Conservation (phyloP, 2,888 invertebrate species). For the Noctuana brunneofusca region DNA sequence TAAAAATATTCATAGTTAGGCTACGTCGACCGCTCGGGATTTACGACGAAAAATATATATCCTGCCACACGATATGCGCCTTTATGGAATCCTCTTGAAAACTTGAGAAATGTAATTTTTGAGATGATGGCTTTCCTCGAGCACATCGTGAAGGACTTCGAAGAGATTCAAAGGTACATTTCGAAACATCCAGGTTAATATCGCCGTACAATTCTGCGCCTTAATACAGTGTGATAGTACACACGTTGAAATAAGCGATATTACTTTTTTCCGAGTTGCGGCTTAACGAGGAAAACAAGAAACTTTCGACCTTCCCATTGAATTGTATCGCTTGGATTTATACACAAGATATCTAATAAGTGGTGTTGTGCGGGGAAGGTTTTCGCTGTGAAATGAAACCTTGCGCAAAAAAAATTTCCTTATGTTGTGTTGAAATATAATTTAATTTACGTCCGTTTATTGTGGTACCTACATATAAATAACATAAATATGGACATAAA, state of each 20-base stretch:
- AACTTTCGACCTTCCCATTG: conserved; percentile 59
- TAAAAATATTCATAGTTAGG: conserved; percentile 24
- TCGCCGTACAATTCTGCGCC: conserved; percentile 50
- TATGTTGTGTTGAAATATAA: not conserved
- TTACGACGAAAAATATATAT: conserved; percentile 25
- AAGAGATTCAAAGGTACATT: conserved; percentile 45
- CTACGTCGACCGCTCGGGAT: conserved; percentile 17
- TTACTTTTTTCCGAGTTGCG: conserved; percentile 54
- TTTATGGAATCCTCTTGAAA: conserved; percentile 48
- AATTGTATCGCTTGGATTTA: conserved; percentile 47
- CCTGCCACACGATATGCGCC: conserved; percentile 33
- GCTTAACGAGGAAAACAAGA: conserved; percentile 65
- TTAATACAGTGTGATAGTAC: conserved; percentile 51
- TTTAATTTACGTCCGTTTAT: too few species aligned
- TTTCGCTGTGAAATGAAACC: not conserved
- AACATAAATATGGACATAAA: too few species aligned
- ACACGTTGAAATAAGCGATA: conserved; percentile 46
- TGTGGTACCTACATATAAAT: too few species aligned
- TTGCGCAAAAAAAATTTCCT: not conserved
- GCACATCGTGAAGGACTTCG: conserved; percentile 56
- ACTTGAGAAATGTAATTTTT: conserved; percentile 53
- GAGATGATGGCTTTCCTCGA: conserved; percentile 57
- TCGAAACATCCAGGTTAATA: conserved; percentile 45
- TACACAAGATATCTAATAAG: conserved; percentile 39
- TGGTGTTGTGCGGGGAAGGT: not conserved